A percentile compares a stretch with the other conserved stretches of the same genome.
These are phyloP conservation scores for Eucriotettix oculatus DNA, from an alignment of 2,888 invertebrate species.

Conservation along the genomic window DNA sequence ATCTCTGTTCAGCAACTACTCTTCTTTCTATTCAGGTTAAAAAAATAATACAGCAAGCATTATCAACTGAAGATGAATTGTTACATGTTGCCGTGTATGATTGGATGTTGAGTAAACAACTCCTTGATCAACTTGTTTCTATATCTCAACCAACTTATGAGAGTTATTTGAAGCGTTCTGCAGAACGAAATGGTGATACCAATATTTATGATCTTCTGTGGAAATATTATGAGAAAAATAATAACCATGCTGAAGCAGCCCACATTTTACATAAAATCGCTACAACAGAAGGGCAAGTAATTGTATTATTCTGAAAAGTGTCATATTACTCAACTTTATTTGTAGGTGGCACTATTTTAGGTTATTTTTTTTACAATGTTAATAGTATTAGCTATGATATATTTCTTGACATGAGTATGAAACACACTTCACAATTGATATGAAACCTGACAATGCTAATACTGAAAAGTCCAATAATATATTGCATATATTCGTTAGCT, in stretches of 20 bases:
- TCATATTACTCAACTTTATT: too few relatives aligned
- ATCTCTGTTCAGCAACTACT: too few relatives aligned
- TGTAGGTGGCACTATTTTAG: too few relatives aligned
- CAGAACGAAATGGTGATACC: conserved; percentile 36
- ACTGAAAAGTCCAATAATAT: too few relatives aligned
- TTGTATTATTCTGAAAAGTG: neutral
- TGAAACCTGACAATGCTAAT: too few relatives aligned
- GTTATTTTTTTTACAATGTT: too few relatives aligned
- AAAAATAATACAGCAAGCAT: conserved; percentile 27
- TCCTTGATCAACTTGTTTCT: conserved; percentile 50
- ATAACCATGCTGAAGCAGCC: conserved; percentile 84
- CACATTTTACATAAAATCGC: conserved; percentile 78
- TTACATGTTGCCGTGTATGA: conserved; percentile 83
- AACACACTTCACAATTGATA: too few relatives aligned
- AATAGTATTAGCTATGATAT: too few relatives aligned
- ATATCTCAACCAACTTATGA: conserved; percentile 57
- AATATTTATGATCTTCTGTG: conserved; percentile 69
- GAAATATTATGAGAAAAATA: conserved; percentile 89
- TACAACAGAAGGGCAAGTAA: conserved; percentile 43
- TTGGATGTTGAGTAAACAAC: conserved; percentile 71
- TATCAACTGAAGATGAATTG: conserved; percentile 56
- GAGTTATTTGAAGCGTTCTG: conserved; percentile 42
- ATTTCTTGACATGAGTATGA: too few relatives aligned
- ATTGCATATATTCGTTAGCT: too few relatives aligned
- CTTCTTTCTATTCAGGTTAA: conserved; percentile 32